These are phyloP conservation scores for Columba guinea DNA, from an alignment of 2,797 vertebrate species.

Conservation along the genomic window DNA sequence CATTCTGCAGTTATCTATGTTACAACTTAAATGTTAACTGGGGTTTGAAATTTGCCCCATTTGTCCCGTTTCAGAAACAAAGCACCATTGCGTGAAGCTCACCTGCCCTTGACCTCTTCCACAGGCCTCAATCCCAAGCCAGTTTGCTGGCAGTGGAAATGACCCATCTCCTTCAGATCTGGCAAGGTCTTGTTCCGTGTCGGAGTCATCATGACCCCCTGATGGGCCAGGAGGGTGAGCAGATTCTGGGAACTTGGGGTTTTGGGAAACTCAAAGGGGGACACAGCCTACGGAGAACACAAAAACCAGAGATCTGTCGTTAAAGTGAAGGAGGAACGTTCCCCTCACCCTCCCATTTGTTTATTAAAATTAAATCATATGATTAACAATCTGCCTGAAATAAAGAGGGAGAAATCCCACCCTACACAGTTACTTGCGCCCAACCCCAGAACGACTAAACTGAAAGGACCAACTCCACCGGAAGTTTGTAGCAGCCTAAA, in stretches of 20 bases:
- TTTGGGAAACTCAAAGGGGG: slow-evolving; percentile 92
- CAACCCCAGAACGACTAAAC: neutral
- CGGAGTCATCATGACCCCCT: slow-evolving; percentile 80
- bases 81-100: neutral
- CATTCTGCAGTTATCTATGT: neutral
- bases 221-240: slow-evolving; percentile 82
- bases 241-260: slow-evolving; percentile 92
- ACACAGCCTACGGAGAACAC: slow-evolving; percentile 76
- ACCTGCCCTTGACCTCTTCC: slow-evolving; percentile 82
- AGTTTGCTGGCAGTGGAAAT: slow-evolving; percentile 76
- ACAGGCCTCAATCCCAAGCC: slow-evolving; percentile 70
- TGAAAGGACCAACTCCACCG: neutral
- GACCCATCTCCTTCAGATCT: slow-evolving; percentile 82
- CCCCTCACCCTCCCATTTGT: neutral
- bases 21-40: neutral
- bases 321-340: neutral
- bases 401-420: neutral
- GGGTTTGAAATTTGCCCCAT: neutral
- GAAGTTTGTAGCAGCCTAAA: neutral
- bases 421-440: neutral
- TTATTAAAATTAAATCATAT: neutral
- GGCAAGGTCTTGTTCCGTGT: slow-evolving; percentile 82
- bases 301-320: neutral
- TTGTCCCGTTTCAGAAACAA: fast-evolving
- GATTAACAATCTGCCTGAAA: neutral